Evolutionary conservation across 2,888 invertebrate genomes (phyloP).

Genomic region (Harpalus rufipes): DNA sequence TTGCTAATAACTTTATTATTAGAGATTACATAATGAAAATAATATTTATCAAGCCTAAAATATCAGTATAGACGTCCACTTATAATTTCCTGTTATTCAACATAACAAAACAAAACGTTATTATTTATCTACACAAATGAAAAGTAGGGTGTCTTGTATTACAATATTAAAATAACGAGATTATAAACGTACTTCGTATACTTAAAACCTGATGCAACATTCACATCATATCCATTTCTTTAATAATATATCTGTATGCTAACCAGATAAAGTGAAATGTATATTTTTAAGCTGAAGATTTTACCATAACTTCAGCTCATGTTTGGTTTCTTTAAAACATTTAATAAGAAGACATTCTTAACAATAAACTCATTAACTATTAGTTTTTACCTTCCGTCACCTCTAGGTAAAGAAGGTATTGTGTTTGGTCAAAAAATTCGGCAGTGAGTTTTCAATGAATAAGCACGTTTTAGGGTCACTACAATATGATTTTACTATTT

Average conservation of each 20-base stretch:
- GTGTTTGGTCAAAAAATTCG: too few species aligned
- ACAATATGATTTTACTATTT: too few species aligned
- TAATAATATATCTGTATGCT: background rate
- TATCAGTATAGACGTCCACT: too few species aligned
- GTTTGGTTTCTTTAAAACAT: constrained; percentile 50
- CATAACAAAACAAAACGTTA: background rate
- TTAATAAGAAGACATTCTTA: too few species aligned
- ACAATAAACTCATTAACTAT: too few species aligned
- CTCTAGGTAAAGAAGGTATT: too few species aligned
- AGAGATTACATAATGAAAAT: too few species aligned
- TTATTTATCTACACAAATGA: background rate
- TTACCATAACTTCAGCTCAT: constrained; percentile 6
- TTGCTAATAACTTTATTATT: too few species aligned
- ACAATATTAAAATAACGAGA: constrained; percentile 9
- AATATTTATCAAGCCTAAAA: too few species aligned
- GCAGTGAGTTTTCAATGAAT: too few species aligned
- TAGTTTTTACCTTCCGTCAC: too few species aligned
- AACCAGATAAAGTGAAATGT: constrained; percentile 32
- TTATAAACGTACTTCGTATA: background rate
- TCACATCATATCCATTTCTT: constrained; percentile 9
- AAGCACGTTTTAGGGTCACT: too few species aligned
- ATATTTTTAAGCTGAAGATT: constrained; percentile 31
- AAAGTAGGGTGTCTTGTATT: background rate
- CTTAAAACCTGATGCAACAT: constrained; percentile 12
- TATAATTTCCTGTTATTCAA: background rate